Percentiles rank a stretch among this genome's conserved stretches.
These are phyloP conservation scores for Andrena haemorrhoa DNA, from an alignment of 2,888 invertebrate species.

Conservation along the genomic window DNA sequence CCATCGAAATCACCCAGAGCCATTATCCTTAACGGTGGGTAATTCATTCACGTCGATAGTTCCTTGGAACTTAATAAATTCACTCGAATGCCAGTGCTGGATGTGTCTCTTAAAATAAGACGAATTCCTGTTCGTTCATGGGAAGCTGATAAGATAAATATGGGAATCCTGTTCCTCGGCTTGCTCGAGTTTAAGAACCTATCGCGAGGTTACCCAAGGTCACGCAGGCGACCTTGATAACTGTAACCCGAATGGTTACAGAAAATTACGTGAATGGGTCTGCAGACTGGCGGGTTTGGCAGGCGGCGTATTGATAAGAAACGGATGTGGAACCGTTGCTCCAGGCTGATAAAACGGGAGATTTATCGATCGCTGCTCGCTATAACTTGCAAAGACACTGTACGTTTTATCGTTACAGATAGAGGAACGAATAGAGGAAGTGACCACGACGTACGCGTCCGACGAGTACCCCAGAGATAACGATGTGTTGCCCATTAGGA, in stretches of 20 bases:
- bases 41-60: neutral
- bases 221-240: too few species aligned
- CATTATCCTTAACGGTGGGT: conserved; percentile 81
- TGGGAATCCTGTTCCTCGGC: neutral
- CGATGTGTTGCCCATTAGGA: conserved; percentile 77
- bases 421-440: conserved; percentile 85
- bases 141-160: neutral
- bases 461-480: conserved; percentile 79
- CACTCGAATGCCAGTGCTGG: too few species aligned
- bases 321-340: conserved; percentile 28
- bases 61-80: neutral
- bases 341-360: neutral
- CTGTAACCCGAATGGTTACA: neutral
- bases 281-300: conserved; percentile 18
- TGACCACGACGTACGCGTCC: conserved; percentile 82
- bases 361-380: neutral
- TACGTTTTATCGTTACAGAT: conserved; percentile 76
- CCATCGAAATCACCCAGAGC: conserved; percentile 73
- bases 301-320: conserved; percentile 16
- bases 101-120: neutral
- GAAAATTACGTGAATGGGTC: conserved; percentile 26
- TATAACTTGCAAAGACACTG: neutral
- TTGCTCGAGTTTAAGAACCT: too few species aligned
- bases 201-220: too few species aligned
- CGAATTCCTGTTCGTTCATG: neutral